Evolutionary conservation across 2,113 vertebrate genomes (phyloP).

Genomic region (Parus major): DNA sequence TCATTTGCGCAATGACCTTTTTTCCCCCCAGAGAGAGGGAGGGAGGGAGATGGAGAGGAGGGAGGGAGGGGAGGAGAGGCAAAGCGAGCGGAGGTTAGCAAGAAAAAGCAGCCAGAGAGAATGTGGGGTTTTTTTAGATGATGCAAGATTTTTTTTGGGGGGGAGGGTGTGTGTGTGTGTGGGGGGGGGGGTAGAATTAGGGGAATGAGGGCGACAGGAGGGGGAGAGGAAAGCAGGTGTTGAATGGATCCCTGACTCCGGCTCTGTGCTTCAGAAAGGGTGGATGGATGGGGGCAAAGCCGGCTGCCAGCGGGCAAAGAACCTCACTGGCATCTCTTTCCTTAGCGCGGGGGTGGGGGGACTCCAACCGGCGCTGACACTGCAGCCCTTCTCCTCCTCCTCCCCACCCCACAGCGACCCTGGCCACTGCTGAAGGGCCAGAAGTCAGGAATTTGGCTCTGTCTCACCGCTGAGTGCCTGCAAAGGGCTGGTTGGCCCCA

Average conservation of each 20-base stretch:
- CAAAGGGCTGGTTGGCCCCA: background rate
- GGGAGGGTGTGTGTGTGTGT: background rate
- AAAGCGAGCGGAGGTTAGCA: slow-evolving; percentile 65
- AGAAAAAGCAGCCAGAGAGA: slow-evolving; percentile 66
- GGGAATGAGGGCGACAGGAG: background rate
- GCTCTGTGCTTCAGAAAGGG: background rate
- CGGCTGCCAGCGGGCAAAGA: background rate
- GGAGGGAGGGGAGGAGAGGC: slow-evolving; percentile 65
- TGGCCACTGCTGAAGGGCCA: background rate
- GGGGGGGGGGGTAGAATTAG: too few species aligned
- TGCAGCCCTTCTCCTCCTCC: background rate
- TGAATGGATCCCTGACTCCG: background rate
- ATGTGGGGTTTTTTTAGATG: slow-evolving; percentile 1
- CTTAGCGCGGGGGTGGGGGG: background rate
- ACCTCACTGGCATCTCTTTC: background rate
- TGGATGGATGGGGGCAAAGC: background rate
- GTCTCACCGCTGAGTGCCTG: background rate
- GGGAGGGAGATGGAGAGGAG: slow-evolving; percentile 67
- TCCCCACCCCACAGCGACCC: background rate
- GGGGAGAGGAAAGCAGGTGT: background rate
- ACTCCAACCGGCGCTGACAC: background rate
- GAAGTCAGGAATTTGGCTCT: slow-evolving; percentile 49
- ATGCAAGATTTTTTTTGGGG: background rate
- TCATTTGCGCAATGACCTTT: slow-evolving; percentile 96
- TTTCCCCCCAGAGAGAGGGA: slow-evolving; percentile 87